Conservation (phyloP, 2,113 vertebrate genomes). For the Platichthys stellatus region DNA sequence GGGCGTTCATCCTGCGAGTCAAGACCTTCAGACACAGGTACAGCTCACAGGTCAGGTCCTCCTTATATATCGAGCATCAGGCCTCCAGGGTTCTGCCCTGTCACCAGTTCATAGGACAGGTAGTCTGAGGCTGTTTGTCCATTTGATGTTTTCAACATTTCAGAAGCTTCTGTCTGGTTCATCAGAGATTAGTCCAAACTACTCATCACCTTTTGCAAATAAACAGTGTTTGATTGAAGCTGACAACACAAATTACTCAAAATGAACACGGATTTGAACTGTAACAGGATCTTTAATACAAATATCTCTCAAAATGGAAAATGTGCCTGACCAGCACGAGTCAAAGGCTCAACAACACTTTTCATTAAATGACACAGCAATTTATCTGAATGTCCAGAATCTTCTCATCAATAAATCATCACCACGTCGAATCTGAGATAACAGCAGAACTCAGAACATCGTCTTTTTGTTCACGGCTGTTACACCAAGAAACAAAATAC, state of each 20-base stretch:
- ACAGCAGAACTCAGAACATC: not conserved
- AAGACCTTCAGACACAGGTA: not conserved
- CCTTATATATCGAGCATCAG: constrained; percentile 45
- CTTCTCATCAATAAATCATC: not conserved
- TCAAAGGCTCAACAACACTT: constrained; percentile 9
- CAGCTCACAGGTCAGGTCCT: not conserved
- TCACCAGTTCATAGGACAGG: too few species aligned
- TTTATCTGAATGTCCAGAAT: not conserved
- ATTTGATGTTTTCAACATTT: too few species aligned
- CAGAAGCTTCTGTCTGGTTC: too few species aligned
- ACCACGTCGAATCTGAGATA: not conserved
- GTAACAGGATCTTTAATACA: constrained; percentile 55
- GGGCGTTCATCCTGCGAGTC: constrained; percentile 60
- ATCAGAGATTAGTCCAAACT: too few species aligned
- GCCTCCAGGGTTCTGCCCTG: too few species aligned
- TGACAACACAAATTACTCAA: not conserved
- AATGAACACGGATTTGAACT: not conserved
- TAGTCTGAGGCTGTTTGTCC: too few species aligned
- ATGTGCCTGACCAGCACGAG: constrained; percentile 26
- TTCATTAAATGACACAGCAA: not conserved
- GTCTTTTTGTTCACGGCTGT: too few species aligned
- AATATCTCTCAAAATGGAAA: constrained; percentile 38
- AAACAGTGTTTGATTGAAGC: too few species aligned
- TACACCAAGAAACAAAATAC: too few species aligned
- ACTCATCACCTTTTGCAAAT: too few species aligned